Evolutionary conservation across 2,888 invertebrate genomes (phyloP), one percentile per base, ranked within the genome.

Genomic region (Temnothorax ravouxi): DNA sequence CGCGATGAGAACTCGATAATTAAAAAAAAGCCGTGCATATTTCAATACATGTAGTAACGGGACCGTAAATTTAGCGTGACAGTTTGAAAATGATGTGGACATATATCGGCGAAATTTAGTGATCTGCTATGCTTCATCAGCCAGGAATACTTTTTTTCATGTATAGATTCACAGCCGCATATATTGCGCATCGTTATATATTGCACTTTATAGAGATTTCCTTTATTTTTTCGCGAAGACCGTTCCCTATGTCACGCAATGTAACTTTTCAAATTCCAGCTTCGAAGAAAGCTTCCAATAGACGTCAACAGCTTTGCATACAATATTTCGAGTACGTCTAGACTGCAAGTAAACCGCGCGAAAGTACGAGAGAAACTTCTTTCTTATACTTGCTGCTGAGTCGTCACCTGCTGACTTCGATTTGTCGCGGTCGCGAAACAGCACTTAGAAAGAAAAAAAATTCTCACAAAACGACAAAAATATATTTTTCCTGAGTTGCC

Each of bases 391-490:
- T 38, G 71, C 79, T 71, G 79, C 79, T 44, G 79, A 80, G 59
- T 80, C 79, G 71, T 80, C 79, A 80, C 71, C 71, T 80, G 79
- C 79, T 80, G 79, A 80, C 79, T 80, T 80, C 59, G 79, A 80
- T 80, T 80, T 82, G 82, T 82, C 76, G 64, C 76, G 76, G 82
- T 66, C 56, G 47, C 56, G 64, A 66, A 82, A 64, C 82, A 67
- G 64, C 64, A 76, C 47, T 82, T 74, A 74, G 44, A 6, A 54
- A 71, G 74, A 61, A 72, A 74, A 34, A 54, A 80, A 62, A 56
- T 29, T 25, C 15, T 64, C 13, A 34, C 61, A n/a, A 62, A 76
- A 81, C 71, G 79, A 71, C 21, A n/a, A 72, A 69, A 81, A 62
- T 81, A 52, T 13, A 76, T 29, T 81, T 75, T 29, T 52, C n/a